Evolutionary conservation across 2,888 invertebrate species (phyloP), one percentile per base, ranked within the genome.

Genomic region (Deilephila porcellus): DNA sequence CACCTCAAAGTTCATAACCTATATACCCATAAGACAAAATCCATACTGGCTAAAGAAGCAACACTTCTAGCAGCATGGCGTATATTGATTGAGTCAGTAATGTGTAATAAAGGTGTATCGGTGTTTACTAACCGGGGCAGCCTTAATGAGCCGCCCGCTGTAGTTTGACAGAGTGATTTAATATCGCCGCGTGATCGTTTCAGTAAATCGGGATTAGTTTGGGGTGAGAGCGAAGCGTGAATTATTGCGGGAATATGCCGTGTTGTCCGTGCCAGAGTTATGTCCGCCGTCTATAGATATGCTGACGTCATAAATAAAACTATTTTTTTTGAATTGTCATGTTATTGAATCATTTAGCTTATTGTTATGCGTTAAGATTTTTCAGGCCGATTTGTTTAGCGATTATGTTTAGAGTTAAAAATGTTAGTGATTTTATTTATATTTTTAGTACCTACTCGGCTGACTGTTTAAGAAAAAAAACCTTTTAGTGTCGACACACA

Each of bases 111-210:
- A 85, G 87, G 85, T 85, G 87, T 88, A 89, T 88, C 86, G 83
- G 85, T 89, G 86, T 88, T 89, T 88, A 86, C 85, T 83, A 86
- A 86, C 86, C 82, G 83, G 86, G 86, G 85, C 83, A 84, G 87
- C 85, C 86, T 89, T 93, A 93, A 92, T 93, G 91, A 91, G 90
- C 85, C 89, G 90, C 90, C 90, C 88, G 92, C 90, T 91, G 90
- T 90, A 92, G 90, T 91, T 90, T 92, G 92, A 93, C 93, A 91
- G 88, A 90, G 90, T 93, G 92, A 93, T 93, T 92, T 93, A 93
- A 90, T 92, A 91, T 90, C 87, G 89, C 78, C 78, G 82, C 88
- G 85, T 87, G 90, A 90, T 92, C 90, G 92, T 90, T 92, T 89
- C 91, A 91, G 87, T 91, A 90, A 90, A 90, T 90, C 91, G 90